These are phyloP conservation scores for Corydoras sp. DNA, from an alignment of 2,113 vertebrate genomes.

Conservation along the genomic window DNA sequence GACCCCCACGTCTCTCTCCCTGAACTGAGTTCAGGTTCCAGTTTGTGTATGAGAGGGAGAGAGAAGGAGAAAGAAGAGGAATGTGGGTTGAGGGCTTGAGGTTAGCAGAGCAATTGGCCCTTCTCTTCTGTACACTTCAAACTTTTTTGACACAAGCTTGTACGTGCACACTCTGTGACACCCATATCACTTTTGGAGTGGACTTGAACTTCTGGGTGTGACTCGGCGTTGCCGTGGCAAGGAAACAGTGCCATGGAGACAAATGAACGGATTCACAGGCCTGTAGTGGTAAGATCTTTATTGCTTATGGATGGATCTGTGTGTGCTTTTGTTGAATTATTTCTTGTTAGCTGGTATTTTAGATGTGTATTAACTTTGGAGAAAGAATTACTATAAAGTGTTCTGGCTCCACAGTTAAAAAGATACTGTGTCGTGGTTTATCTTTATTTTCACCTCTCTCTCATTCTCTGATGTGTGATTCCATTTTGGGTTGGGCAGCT, in stretches of 20 bases:
- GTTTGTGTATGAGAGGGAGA: constrained; percentile 20
- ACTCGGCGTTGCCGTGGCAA: constrained; percentile 62
- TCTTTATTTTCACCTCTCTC: constrained; percentile 22
- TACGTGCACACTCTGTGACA: constrained; percentile 53
- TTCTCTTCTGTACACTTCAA: constrained; percentile 58
- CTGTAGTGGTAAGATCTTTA: constrained; percentile 70
- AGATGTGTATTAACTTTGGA: constrained; percentile 1
- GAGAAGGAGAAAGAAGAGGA: constrained; percentile 15
- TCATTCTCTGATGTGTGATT: constrained; percentile 45
- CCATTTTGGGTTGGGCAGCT: constrained; percentile 73
- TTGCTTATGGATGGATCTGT: constrained; percentile 6
- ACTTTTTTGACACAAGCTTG: constrained; percentile 46
- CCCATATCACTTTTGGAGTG: constrained; percentile 52
- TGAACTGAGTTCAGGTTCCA: constrained; percentile 67
- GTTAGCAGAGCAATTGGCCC: constrained; percentile 54
- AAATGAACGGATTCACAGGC: constrained; percentile 71
- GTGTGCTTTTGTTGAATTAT: not conserved
- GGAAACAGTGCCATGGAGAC: constrained; percentile 75
- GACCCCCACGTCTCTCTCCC: constrained; percentile 44
- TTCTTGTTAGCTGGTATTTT: not conserved
- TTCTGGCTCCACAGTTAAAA: constrained; percentile 8
- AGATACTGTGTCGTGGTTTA: constrained; percentile 9
- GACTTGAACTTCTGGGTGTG: constrained; percentile 56
- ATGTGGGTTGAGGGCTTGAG: constrained; percentile 52
- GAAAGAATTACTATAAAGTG: constrained; percentile 16